These are phyloP conservation scores for Nyctereutes procyonoides DNA, from an alignment of 2,113 vertebrate species.

Conservation along the genomic window DNA sequence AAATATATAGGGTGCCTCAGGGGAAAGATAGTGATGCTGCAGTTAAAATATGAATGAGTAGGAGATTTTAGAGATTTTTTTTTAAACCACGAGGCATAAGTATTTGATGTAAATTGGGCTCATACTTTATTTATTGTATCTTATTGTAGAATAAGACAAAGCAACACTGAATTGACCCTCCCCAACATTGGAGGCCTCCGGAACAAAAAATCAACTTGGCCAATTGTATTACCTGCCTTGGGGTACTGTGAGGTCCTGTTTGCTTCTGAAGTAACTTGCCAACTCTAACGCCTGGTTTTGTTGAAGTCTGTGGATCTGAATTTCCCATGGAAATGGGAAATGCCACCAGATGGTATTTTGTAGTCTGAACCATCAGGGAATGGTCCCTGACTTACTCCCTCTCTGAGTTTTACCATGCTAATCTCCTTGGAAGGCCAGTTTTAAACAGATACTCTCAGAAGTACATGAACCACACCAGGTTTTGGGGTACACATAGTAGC, in stretches of 20 bases:
- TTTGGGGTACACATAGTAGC: neutral
- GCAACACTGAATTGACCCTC: slow-evolving; percentile 13
- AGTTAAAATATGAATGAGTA: slow-evolving; percentile 70
- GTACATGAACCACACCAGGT: neutral
- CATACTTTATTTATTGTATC: slow-evolving; percentile 52
- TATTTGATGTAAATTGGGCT: slow-evolving; percentile 69
- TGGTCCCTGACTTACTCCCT: neutral
- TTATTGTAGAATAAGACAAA: neutral
- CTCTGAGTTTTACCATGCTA: neutral
- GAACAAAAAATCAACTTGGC: neutral
- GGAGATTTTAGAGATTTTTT: slow-evolving; percentile 61
- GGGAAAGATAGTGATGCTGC: slow-evolving; percentile 23
- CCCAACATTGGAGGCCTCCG: neutral
- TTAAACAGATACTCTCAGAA: neutral
- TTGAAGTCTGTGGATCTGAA: neutral
- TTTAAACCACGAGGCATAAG: slow-evolving; percentile 61
- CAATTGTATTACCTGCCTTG: neutral
- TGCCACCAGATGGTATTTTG: neutral
- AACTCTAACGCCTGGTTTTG: neutral
- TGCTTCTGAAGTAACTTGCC: neutral
- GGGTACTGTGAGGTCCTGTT: neutral
- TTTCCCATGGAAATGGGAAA: too few relatives aligned
- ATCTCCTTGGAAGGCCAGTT: neutral
- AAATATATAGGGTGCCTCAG: slow-evolving; percentile 66
- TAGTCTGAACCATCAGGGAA: neutral